Evolutionary conservation across 2,113 vertebrate species (phyloP), one percentile per base, ranked within the genome.

Genomic region (Mirounga angustirostris): DNA sequence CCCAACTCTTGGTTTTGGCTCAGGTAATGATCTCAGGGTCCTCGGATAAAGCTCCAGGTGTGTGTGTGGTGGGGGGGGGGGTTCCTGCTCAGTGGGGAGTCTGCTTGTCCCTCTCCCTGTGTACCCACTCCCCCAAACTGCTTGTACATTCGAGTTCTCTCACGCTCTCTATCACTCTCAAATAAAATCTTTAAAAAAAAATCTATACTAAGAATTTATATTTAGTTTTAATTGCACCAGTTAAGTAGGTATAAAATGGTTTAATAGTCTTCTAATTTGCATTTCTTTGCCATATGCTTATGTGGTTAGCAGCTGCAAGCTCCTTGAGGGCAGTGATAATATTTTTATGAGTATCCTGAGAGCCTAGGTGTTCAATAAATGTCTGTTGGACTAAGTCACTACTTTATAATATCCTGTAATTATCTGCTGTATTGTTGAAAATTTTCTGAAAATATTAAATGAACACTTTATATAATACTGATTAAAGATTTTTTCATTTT

Each of bases 241-340:
- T 79, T 95, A 94, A 92, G 21, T 36, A 79, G 30, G 12, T 71
- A 84, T 78, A 69, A 78, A 73, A 86, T 87, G 46, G 9, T 82
- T 89, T 89, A 92, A 90, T 74, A 40, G 26, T 33, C 50, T 94
- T 93, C 65, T 78, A 67, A 94, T 95, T 95, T 90, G 40, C 43
- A 89, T 86, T 89, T 78, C 36, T 96, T 73, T 58, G 36, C 28
- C 59, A 90, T 92, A 89, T 65, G 74, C 69, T 65, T 92, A 40
- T 65, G 63, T 50, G 67, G 18, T 73, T 87, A 78, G 40, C 79
- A 96, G 30, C n/a, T 95, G n/a, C 58, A 92, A 82, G 46, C 54
- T 87, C 59, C 93, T 84, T 88, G 61, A 74, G n/a, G 76, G 40
- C n/a, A 91, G 21, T 85, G 56, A 71, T 50, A 28, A 95, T 54